Percentiles rank a stretch among this genome's conserved stretches.
Evolutionary conservation across 2,888 invertebrate genomes (phyloP).

Genomic region (Hirtodrosophila trivittata): DNA sequence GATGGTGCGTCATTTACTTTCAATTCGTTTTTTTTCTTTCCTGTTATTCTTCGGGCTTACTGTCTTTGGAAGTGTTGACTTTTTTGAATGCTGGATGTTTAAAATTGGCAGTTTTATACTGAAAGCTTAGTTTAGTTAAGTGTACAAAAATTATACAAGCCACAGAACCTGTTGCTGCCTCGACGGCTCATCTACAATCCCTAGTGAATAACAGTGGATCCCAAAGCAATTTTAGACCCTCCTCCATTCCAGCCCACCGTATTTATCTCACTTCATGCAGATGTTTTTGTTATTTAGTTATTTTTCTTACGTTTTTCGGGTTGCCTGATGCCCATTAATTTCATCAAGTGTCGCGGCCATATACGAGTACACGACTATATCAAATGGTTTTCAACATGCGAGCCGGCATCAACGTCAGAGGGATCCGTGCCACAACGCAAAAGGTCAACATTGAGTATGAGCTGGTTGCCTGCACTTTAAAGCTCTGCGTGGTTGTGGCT

Average conservation of each 20-base stretch:
- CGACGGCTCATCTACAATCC: constrained; percentile 13
- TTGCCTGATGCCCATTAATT: constrained; percentile 63
- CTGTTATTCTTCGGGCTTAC: constrained; percentile 15
- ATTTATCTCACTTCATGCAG: too few species aligned
- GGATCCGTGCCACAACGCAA: constrained; percentile 19
- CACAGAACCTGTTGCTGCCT: constrained; percentile 40
- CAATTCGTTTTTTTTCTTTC: not conserved
- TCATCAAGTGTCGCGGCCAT: constrained; percentile 56
- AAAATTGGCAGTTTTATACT: constrained; percentile 27
- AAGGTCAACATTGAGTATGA: constrained; percentile 51
- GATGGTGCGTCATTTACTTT: not conserved
- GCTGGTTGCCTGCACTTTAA: constrained; percentile 43
- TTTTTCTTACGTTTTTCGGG: constrained; percentile 13
- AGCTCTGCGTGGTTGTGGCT: constrained; percentile 11
- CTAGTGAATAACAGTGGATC: constrained; percentile 17
- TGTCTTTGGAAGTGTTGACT: constrained; percentile 32
- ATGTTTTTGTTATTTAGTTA: constrained; percentile 11
- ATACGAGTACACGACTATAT: constrained; percentile 52
- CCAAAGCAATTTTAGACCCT: constrained; percentile 40
- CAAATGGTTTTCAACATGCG: constrained; percentile 60
- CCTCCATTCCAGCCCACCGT: too few species aligned
- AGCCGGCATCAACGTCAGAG: constrained; percentile 32
- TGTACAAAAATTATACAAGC: constrained; percentile 12
- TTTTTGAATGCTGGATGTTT: constrained; percentile 28
- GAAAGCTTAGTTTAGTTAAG: constrained; percentile 22